Evolutionary conservation across 1,140 invertebrate species (phyloP), one percentile per base, ranked within the genome.

Genomic region (Drosophila varians): DNA sequence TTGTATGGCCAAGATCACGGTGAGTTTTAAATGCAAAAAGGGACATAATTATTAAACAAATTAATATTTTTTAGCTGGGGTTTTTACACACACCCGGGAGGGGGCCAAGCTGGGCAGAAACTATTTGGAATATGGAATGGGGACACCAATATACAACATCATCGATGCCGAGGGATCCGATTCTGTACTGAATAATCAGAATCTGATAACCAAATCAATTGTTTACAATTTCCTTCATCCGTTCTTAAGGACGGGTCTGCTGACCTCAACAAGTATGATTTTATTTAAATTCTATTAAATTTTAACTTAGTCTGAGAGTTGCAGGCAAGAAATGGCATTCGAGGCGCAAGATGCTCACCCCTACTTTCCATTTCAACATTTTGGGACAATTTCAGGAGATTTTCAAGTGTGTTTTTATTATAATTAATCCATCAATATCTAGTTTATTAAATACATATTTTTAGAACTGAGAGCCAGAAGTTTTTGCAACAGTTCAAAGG

Each of bases 361-460:
- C 97, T 3, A 94, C 96, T 0, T 98, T 98, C 90, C 97, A 98
- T 90, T 98, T 98, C 76, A 95, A 95, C 75, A 96, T 98, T 58
- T 90, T 98, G 2, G 93, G 94, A 56, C 93, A 96, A 71, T 98
- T 97, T 90, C 66, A 95, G 4, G 92, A 93, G 2, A 95, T 96
- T 76, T 94, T 95, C 77, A 93, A 94, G 66, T 94, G 94, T 78
- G 90, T 92, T 31, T 1, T 26, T n/a, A n/a, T n/a, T n/a, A n/a
- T n/a, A n/a, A n/a, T n/a, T n/a, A n/a, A n/a, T n/a, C n/a, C n/a
- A n/a, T n/a, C n/a, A n/a, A n/a, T n/a, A n/a, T n/a, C n/a, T n/a
- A n/a, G n/a, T n/a, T n/a, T n/a, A n/a, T n/a, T n/a, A n/a, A n/a
- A n/a, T n/a, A 40, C 5, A 42, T 42, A 0, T 4, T 1, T 31